Percentiles rank a stretch among this genome's conserved stretches.
Evolutionary conservation across 2,888 invertebrate genomes (phyloP).

Genomic region (Altica lythri): DNA sequence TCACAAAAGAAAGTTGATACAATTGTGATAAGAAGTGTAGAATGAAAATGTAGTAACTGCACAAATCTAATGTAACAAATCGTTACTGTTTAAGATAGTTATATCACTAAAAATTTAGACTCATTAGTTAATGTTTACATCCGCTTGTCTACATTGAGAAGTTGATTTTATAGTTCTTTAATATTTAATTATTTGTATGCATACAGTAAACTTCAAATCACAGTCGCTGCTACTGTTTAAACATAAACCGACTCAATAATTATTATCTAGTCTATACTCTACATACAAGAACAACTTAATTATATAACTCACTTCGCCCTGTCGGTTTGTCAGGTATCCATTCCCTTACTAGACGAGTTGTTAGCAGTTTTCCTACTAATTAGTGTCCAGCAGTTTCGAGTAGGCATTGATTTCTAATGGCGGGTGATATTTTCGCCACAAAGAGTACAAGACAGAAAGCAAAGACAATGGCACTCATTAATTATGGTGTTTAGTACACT

Average conservation of each 20-base stretch:
- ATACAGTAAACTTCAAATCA: not conserved
- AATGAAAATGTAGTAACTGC: too few species aligned
- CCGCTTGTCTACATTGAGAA: too few species aligned
- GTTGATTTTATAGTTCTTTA: too few species aligned
- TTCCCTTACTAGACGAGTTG: constrained; percentile 27
- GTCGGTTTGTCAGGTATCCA: constrained; percentile 29
- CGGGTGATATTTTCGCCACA: constrained; percentile 27
- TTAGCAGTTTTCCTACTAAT: constrained; percentile 32
- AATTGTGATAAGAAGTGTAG: too few species aligned
- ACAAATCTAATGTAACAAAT: too few species aligned
- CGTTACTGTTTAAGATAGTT: too few species aligned
- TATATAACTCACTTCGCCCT: constrained; percentile 32
- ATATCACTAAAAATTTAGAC: too few species aligned
- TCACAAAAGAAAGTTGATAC: too few species aligned
- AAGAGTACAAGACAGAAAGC: constrained; percentile 18
- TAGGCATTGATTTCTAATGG: constrained; percentile 30
- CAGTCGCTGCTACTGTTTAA: constrained; percentile 19
- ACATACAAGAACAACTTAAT: constrained; percentile 34
- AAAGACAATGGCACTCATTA: constrained; percentile 28
- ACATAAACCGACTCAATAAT: constrained; percentile 26
- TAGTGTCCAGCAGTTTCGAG: constrained; percentile 27
- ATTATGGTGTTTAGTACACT: constrained; percentile 21
- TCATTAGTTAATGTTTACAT: too few species aligned
- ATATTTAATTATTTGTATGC: too few species aligned
- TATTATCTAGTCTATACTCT: constrained; percentile 23